Evolutionary conservation across 2,797 vertebrate genomes (phyloP).

Genomic region (Apogon talboti): DNA sequence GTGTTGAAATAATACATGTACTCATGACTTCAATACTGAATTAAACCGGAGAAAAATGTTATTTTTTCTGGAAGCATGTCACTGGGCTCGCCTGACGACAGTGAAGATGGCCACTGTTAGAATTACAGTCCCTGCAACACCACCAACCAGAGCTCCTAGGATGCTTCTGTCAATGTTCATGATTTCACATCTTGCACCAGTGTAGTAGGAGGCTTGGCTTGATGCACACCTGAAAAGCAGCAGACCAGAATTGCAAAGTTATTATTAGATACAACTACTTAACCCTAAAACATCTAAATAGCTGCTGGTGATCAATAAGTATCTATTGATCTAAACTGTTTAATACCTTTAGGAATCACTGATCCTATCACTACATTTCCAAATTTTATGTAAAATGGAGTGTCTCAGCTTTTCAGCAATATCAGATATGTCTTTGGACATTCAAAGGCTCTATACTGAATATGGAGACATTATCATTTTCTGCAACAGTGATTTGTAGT

Average conservation of each 20-base stretch:
- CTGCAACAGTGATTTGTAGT: too few relatives aligned
- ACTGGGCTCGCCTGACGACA: conserved; percentile 66
- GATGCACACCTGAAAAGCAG: conserved; percentile 82
- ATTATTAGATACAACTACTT: too few relatives aligned
- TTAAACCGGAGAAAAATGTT: background rate
- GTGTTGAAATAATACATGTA: too few relatives aligned
- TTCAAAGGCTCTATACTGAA: too few relatives aligned
- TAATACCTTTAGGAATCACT: too few relatives aligned
- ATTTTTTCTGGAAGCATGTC: conserved; percentile 8
- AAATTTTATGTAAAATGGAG: too few relatives aligned
- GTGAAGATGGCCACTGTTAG: conserved; percentile 79
- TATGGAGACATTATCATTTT: too few relatives aligned
- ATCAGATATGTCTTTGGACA: too few relatives aligned
- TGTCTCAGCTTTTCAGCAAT: too few relatives aligned
- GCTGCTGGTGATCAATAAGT: too few relatives aligned
- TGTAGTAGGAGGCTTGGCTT: conserved; percentile 83
- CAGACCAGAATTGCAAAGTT: background rate
- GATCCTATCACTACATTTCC: too few relatives aligned
- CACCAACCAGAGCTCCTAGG: conserved; percentile 83
- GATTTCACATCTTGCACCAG: conserved; percentile 84
- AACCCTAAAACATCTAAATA: background rate
- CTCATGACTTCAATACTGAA: background rate
- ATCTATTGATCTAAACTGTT: too few relatives aligned
- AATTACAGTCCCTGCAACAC: conserved; percentile 71
- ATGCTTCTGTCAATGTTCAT: conserved; percentile 76